phyloP scores from a whole-genome alignment of 2,113 vertebrate species.

The Chaetorhynchus papuensis region DNA sequence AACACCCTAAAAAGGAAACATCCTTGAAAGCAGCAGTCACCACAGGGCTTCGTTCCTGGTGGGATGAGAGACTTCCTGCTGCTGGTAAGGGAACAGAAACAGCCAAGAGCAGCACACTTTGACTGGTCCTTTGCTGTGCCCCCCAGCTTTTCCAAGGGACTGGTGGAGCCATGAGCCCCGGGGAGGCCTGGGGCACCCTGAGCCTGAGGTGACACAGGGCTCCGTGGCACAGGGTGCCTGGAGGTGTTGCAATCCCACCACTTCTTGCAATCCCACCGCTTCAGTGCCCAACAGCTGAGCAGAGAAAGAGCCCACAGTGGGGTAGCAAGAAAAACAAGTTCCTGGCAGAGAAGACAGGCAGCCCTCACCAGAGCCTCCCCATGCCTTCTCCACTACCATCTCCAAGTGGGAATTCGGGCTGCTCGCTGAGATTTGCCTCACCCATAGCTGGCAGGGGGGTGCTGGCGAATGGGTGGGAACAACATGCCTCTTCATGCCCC shows the following conservation, averaged over 20 bases:
- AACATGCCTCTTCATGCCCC: constrained; percentile 17
- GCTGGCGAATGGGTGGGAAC: neutral
- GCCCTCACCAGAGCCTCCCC: neutral
- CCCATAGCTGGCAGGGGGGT: neutral
- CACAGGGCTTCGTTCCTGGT: constrained; percentile 9
- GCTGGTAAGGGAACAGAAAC: neutral
- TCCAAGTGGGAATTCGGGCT: neutral
- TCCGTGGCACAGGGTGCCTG: fast-evolving
- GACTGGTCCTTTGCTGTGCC: neutral
- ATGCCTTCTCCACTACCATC: neutral
- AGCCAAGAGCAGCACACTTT: fast-evolving
- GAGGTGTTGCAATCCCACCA: neutral
- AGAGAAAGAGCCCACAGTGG: neutral
- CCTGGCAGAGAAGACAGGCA: neutral
- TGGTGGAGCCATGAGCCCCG: fast-evolving
- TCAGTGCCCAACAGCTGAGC: neutral
- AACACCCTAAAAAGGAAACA: constrained; percentile 22
- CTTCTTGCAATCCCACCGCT: neutral
- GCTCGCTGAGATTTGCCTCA: neutral
- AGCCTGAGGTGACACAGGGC: neutral
- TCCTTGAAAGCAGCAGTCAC: constrained; percentile 42
- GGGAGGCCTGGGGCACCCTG: neutral
- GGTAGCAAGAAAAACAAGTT: neutral
- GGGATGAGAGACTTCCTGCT: neutral
- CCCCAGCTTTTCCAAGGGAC: fast-evolving